A percentile compares a stretch with the other conserved stretches of the same genome.
These are phyloP conservation scores for Alitta virens DNA, from an alignment of 2,888 invertebrate species.

Conservation along the genomic window DNA sequence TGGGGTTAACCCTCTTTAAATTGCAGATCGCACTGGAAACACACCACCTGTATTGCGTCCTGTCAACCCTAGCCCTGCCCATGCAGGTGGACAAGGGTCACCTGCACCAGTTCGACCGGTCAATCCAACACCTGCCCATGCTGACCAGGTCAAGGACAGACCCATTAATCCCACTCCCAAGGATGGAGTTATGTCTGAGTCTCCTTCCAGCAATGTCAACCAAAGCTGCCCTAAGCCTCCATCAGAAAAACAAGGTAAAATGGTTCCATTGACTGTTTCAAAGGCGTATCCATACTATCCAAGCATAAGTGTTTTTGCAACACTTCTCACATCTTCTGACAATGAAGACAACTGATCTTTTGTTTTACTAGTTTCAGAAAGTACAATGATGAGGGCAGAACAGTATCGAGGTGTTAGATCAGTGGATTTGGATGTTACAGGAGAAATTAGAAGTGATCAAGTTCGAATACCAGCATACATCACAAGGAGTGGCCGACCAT, in stretches of 20 bases:
- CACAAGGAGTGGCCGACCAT: conserved; percentile 45
- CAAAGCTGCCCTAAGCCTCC: conserved; percentile 45
- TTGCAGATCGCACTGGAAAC: background rate
- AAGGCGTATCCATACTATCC: too few species aligned
- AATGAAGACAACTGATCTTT: too few species aligned
- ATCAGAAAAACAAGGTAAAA: too few species aligned
- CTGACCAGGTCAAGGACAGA: background rate
- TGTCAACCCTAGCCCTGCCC: conserved; percentile 53
- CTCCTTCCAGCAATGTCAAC: conserved; percentile 14
- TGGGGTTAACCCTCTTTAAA: too few species aligned
- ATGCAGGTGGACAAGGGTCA: conserved; percentile 46
- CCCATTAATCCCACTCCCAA: conserved; percentile 20
- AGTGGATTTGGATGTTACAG: conserved; percentile 30
- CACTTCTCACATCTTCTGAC: too few species aligned
- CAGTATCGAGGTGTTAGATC: background rate
- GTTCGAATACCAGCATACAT: conserved; percentile 46
- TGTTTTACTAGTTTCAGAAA: too few species aligned
- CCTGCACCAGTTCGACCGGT: conserved; percentile 46
- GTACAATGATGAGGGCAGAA: background rate
- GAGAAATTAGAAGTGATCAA: conserved; percentile 38
- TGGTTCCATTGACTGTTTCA: too few species aligned
- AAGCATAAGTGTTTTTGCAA: too few species aligned
- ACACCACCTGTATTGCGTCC: conserved; percentile 45
- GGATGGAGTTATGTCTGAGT: conserved; percentile 7
- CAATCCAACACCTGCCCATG: conserved; percentile 50